phyloP scores from a whole-genome alignment of 1,140 invertebrate species.

The Oryctes rhinoceros region DNA sequence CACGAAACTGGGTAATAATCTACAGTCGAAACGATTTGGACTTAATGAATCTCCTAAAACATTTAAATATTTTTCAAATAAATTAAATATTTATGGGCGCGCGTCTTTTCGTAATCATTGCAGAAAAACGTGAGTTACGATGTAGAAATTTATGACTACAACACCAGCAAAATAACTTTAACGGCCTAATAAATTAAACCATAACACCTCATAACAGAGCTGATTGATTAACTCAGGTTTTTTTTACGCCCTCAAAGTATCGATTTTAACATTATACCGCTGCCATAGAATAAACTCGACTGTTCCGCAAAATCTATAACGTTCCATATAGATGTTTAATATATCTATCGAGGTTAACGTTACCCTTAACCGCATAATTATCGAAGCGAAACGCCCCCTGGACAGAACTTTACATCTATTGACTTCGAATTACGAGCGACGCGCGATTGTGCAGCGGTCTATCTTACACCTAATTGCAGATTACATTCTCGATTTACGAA shows the following conservation, averaged over 20 bases:
- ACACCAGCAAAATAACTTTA: not conserved
- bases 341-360: not conserved
- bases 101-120: too few species aligned
- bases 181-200: not conserved
- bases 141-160: not conserved
- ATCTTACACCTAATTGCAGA: not conserved
- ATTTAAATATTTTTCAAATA: too few species aligned
- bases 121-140: too few species aligned
- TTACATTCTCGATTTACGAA: not conserved
- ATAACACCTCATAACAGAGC: not conserved
- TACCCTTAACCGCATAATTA: not conserved
- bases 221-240: not conserved
- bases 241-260: not conserved
- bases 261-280: not conserved
- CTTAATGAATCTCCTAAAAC: too few species aligned
- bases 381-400: not conserved
- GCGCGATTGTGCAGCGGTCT: not conserved
- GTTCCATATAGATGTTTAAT: not conserved
- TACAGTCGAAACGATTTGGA: too few species aligned
- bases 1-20: too few species aligned
- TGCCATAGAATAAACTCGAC: not conserved
- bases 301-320: not conserved
- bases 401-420: not conserved
- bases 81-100: too few species aligned
- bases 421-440: not conserved